phyloP scores from a whole-genome alignment of 2,797 vertebrate genomes.

The Halcyon leucocephala region DNA sequence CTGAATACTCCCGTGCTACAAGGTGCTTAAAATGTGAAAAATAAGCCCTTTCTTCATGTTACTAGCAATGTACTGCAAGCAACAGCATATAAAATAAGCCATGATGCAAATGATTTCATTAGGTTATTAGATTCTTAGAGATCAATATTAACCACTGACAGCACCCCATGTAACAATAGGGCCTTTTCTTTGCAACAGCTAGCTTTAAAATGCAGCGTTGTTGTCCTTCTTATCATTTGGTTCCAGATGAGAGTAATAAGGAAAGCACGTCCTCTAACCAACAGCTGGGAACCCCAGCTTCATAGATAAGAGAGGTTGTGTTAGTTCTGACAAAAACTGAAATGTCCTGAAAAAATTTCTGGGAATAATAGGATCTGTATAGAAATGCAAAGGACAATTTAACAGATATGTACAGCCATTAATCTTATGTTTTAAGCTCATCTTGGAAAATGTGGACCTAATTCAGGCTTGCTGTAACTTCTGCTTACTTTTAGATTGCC shows the following conservation, averaged over 20 bases:
- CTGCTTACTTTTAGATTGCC: conserved; percentile 35
- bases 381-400: conserved; percentile 72
- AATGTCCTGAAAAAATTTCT: conserved; percentile 62
- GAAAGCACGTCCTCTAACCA: conserved; percentile 67
- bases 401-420: conserved; percentile 65
- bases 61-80: neutral
- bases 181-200: conserved; percentile 56
- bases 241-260: conserved; percentile 71
- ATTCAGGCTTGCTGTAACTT: conserved; percentile 33
- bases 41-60: conserved; percentile 43
- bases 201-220: conserved; percentile 62
- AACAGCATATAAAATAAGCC: conserved; percentile 9
- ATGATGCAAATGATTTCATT: conserved; percentile 70
- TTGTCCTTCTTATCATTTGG: conserved; percentile 76
- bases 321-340: conserved; percentile 65
- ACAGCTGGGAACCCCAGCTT: conserved; percentile 75
- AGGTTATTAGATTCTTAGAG: conserved; percentile 75
- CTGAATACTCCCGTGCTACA: conserved; percentile 2
- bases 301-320: conserved; percentile 76
- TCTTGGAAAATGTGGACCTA: conserved; percentile 40
- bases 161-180: conserved; percentile 53
- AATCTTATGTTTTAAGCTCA: conserved; percentile 74
- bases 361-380: conserved; percentile 74
- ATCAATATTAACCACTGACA: conserved; percentile 74
- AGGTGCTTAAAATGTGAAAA: conserved; percentile 52